Conservation (phyloP, 2,113 vertebrate genomes). For the Picathartes gymnocephalus region DNA sequence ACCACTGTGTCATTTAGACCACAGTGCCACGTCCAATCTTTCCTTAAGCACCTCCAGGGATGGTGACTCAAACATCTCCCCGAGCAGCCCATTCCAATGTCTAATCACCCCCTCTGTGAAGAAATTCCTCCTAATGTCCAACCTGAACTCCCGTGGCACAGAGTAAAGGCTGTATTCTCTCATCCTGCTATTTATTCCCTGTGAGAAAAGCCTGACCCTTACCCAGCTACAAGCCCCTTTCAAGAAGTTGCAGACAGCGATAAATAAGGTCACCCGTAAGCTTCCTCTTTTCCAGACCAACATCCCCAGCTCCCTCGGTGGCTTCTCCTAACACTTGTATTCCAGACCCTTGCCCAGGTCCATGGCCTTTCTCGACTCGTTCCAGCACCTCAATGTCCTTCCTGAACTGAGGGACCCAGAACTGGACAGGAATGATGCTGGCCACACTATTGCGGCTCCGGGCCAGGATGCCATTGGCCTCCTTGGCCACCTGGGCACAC, state of each 20-base stretch:
- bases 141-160: background rate
- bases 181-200: background rate
- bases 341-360: background rate
- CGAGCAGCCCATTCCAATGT: background rate
- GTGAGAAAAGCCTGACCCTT: background rate
- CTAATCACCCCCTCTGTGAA: background rate
- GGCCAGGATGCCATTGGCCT: background rate
- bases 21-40: fast-evolving
- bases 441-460: no score
- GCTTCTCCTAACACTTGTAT: background rate
- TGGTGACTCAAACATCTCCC: background rate
- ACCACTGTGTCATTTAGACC: background rate
- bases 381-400: background rate
- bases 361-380: fast-evolving
- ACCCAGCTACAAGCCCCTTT: background rate
- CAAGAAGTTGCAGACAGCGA: background rate
- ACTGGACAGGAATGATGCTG: background rate
- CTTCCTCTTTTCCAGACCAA: background rate
- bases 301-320: background rate
- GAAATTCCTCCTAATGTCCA: background rate
- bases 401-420: background rate
- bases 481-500: background rate
- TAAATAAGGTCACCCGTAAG: background rate
- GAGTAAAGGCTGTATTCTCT: background rate
- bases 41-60: background rate